phyloP scores from a whole-genome alignment of 92 coral and sea anemone genomes.

The Paragorgia papillata region DNA sequence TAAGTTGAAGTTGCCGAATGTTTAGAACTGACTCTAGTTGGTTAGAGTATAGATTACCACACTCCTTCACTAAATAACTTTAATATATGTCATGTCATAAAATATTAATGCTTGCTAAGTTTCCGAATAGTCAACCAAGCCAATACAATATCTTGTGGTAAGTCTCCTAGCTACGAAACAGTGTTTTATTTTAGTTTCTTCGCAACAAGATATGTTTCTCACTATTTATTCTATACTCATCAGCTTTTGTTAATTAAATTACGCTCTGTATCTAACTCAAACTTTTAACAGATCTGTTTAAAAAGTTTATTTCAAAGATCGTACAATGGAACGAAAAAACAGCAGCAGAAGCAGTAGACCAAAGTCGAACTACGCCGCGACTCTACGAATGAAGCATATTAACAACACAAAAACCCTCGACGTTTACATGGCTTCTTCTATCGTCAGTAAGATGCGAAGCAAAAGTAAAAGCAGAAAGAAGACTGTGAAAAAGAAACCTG shows the following conservation, averaged over 20 bases:
- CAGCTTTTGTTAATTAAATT: background rate
- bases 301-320: background rate
- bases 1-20: too few species aligned
- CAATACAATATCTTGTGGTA: background rate
- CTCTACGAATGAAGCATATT: slow-evolving; percentile 22
- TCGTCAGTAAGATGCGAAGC: slow-evolving; percentile 75
- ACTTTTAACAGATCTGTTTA: too few species aligned
- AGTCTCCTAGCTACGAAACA: slow-evolving; percentile 6
- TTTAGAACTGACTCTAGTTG: too few species aligned
- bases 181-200: slow-evolving; percentile 10
- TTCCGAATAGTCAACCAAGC: background rate
- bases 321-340: background rate
- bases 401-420: slow-evolving; percentile 14
- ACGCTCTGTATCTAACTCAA: too few species aligned
- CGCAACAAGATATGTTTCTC: background rate
- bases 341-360: too few species aligned
- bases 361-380: slow-evolving; percentile 20
- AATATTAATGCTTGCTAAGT: background rate
- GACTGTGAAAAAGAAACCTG: background rate
- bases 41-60: too few species aligned
- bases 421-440: slow-evolving; percentile 47
- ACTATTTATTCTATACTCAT: background rate
- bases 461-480: slow-evolving; percentile 41
- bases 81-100: too few species aligned
- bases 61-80: too few species aligned